Evolutionary conservation across 1,140 invertebrate species (phyloP).

Genomic region (Sweltsa coloradensis): DNA sequence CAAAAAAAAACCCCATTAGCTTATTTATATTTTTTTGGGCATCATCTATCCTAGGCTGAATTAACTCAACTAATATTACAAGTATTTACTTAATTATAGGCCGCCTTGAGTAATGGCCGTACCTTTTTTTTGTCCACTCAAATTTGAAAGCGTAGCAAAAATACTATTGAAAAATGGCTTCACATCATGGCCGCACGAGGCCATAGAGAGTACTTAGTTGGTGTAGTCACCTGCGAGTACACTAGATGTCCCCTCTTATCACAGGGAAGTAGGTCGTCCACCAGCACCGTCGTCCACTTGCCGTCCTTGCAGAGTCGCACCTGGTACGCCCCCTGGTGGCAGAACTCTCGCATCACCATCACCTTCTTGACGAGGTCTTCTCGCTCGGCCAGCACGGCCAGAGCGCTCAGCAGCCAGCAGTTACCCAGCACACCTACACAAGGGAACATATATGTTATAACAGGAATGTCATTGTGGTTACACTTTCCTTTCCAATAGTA

Average conservation of each 20-base stretch:
- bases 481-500: too few species aligned
- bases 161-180: too few species aligned
- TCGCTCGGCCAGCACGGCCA: conserved; percentile 90
- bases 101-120: too few species aligned
- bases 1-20: too few species aligned
- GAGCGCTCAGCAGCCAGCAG: conserved; percentile 92
- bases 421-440: conserved; percentile 90
- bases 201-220: too few species aligned
- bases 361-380: conserved; percentile 86
- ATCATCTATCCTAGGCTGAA: too few species aligned
- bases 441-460: conserved; percentile 10
- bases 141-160: too few species aligned
- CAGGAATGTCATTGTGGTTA: conserved; percentile 2
- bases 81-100: too few species aligned
- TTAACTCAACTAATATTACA: too few species aligned
- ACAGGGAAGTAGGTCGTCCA: conserved; percentile 94
- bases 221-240: conserved; percentile 70
- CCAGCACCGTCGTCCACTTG: conserved; percentile 85
- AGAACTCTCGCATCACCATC: conserved; percentile 76
- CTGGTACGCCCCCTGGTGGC: conserved; percentile 87
- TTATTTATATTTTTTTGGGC: too few species aligned
- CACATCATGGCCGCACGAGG: too few species aligned
- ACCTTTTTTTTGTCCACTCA: too few species aligned
- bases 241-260: conserved; percentile 79
- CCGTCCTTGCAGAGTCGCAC: conserved; percentile 93